A percentile compares a stretch with the other conserved stretches of the same genome.
Conservation (phyloP, 2,113 vertebrate species). For the Cyanocitta stelleri region DNA sequence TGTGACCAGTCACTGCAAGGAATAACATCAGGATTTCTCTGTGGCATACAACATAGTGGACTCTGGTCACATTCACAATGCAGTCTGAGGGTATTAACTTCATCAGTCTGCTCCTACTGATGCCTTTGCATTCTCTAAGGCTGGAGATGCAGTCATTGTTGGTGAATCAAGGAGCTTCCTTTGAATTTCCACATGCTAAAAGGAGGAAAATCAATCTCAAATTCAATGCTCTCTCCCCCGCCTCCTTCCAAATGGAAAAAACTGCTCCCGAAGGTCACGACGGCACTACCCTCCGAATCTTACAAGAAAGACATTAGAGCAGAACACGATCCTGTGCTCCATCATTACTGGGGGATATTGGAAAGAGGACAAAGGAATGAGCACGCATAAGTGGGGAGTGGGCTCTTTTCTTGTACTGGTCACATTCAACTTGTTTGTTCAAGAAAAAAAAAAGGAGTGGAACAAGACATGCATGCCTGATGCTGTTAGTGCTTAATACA, state of each 20-base stretch:
- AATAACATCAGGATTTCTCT: not conserved
- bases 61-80: not conserved
- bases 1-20: not conserved
- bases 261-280: slow-evolving; percentile 49
- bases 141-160: slow-evolving; percentile 50
- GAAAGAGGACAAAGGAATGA: slow-evolving; percentile 46
- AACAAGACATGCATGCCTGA: slow-evolving; percentile 65
- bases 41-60: not conserved
- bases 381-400: slow-evolving; percentile 44
- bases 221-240: slow-evolving; percentile 48
- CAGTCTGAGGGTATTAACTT: slow-evolving; percentile 36
- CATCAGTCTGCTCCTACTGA: slow-evolving; percentile 3
- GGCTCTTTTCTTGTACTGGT: slow-evolving; percentile 55
- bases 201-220: slow-evolving; percentile 63
- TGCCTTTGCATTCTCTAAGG: slow-evolving; percentile 25
- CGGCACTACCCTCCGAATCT: slow-evolving; percentile 55
- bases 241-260: slow-evolving; percentile 58
- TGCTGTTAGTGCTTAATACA: slow-evolving; percentile 60
- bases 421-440: slow-evolving; percentile 60
- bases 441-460: slow-evolving; percentile 21
- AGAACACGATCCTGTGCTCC: slow-evolving; percentile 47
- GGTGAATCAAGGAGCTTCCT: slow-evolving; percentile 53
- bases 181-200: slow-evolving; percentile 66
- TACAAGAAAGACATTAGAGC: slow-evolving; percentile 65
- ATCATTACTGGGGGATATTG: slow-evolving; percentile 59